These are phyloP conservation scores for Gymnothorax javanicus DNA, from an alignment of 2,797 vertebrate species.

Conservation along the genomic window DNA sequence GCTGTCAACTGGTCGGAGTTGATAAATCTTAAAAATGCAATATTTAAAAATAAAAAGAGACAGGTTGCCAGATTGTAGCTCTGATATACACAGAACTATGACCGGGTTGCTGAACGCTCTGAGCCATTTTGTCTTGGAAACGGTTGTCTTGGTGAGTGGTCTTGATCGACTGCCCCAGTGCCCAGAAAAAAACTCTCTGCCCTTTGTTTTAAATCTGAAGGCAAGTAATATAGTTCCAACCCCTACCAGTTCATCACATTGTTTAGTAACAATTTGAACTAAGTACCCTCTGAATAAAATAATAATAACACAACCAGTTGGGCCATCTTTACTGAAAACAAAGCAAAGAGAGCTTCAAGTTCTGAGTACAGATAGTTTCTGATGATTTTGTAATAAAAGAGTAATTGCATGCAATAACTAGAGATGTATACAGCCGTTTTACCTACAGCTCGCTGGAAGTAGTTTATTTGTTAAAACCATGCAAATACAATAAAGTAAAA, in stretches of 20 bases:
- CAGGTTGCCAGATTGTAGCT: neutral
- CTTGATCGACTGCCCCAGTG: neutral
- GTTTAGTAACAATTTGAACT: neutral
- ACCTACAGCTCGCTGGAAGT: neutral
- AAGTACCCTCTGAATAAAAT: neutral
- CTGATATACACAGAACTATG: neutral
- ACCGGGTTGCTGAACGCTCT: neutral
- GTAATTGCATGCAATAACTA: neutral
- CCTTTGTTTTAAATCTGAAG: neutral
- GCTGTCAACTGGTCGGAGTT: neutral
- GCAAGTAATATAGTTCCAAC: neutral
- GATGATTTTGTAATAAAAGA: neutral
- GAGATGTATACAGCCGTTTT: neutral
- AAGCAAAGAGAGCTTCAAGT: neutral
- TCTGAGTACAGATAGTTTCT: neutral
- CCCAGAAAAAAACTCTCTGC: neutral
- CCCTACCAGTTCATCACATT: neutral
- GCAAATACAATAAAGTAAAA: neutral
- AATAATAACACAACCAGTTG: neutral
- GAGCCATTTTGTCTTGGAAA: neutral
- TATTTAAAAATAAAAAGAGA: constrained; percentile 5
- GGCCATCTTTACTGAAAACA: neutral
- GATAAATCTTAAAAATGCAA: neutral
- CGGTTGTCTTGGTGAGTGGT: neutral
- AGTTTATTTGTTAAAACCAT: neutral